Evolutionary conservation across 2,113 vertebrate genomes (phyloP).

Genomic region (Oenanthe melanoleuca): DNA sequence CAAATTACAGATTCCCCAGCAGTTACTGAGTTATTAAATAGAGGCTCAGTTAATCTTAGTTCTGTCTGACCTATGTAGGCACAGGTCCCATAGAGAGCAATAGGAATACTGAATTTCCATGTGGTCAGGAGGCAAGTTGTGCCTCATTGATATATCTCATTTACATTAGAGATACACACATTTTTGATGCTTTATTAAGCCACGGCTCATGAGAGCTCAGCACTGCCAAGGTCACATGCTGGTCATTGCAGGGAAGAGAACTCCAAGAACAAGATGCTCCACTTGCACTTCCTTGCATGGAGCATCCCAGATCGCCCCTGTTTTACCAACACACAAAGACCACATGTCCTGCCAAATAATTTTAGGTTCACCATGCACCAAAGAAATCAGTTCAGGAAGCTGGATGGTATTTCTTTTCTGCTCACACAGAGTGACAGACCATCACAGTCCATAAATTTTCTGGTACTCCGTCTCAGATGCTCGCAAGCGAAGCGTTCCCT

Average conservation of each 20-base stretch:
- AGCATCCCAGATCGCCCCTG: neutral
- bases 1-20: neutral
- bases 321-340: conserved; percentile 18
- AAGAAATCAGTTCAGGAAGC: conserved; percentile 20
- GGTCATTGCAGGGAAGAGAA: neutral
- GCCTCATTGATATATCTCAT: neutral
- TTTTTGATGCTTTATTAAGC: neutral
- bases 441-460: conserved; percentile 49
- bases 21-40: neutral
- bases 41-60: neutral
- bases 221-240: neutral
- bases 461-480: neutral
- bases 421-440: conserved; percentile 37
- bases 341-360: neutral
- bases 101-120: neutral
- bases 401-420: conserved; percentile 18
- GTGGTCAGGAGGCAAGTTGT: neutral
- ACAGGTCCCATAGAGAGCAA: fast-evolving
- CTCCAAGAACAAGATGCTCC: neutral
- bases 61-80: neutral
- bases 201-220: neutral
- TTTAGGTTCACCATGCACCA: neutral
- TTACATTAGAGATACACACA: neutral
- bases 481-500: fast-evolving
- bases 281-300: neutral